Conservation (phyloP, 2,113 vertebrate species). For the Rhinolophus sinicus region DNA sequence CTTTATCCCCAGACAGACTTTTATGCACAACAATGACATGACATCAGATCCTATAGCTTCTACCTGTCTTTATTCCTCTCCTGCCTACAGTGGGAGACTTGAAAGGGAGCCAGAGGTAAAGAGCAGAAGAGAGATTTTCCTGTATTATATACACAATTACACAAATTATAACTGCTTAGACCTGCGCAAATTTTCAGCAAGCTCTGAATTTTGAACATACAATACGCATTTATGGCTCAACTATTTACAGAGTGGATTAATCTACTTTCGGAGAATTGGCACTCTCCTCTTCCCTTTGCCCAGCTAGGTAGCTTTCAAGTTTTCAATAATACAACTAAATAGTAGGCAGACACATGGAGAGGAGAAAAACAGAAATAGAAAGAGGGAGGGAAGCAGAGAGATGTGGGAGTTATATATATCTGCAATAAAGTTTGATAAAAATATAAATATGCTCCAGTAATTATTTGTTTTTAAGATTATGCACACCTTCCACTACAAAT, state of each 20-base stretch:
- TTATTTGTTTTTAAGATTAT: conserved; percentile 39
- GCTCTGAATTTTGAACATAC: conserved; percentile 43
- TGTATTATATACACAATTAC: background rate
- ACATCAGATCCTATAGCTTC: background rate
- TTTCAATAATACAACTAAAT: background rate
- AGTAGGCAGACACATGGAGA: background rate
- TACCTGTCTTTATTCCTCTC: conserved; percentile 10
- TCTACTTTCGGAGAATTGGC: background rate
- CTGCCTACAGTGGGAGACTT: background rate
- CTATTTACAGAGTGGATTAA: conserved; percentile 13
- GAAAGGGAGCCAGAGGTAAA: background rate
- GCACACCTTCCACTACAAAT: background rate
- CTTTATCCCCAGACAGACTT: conserved; percentile 1
- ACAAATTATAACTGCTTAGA: conserved; percentile 9
- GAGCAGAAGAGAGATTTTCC: background rate
- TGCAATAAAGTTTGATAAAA: conserved; percentile 33
- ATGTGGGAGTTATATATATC: background rate
- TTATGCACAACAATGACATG: background rate
- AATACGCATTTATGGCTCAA: background rate
- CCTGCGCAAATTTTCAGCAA: background rate
- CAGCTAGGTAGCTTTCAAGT: background rate
- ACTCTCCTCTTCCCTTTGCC: background rate
- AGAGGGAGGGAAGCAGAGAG: background rate
- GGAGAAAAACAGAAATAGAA: too few relatives aligned
- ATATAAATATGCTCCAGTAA: conserved; percentile 44